Evolutionary conservation across 2,888 invertebrate genomes (phyloP).

Genomic region (Himalopsyche anomala): DNA sequence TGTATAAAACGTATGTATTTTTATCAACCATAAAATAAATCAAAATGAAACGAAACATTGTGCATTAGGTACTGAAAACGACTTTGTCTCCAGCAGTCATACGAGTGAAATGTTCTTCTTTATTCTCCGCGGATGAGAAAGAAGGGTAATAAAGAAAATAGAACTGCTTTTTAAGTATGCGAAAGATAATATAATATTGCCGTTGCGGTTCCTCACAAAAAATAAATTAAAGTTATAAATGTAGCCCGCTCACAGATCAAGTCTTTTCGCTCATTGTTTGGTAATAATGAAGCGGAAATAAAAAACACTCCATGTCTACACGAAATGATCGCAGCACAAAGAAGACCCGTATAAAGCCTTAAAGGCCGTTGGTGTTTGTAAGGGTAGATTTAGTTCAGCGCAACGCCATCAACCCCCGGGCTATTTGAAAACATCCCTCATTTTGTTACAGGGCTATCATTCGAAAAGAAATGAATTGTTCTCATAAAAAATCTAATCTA

Average conservation of each 20-base stretch:
- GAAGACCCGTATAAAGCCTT: constrained; percentile 35
- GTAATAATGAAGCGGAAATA: constrained; percentile 33
- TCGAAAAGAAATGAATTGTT: constrained; percentile 40
- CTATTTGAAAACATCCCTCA: constrained; percentile 32
- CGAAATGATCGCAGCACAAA: constrained; percentile 35
- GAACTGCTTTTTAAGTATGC: no score
- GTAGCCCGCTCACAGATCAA: not conserved
- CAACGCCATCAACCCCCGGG: constrained; percentile 34
- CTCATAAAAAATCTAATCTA: constrained; percentile 42
- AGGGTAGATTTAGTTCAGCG: constrained; percentile 38
- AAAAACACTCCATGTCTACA: constrained; percentile 19
- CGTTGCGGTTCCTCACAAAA: not conserved
- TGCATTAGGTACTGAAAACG: no score
- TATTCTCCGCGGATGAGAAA: no score
- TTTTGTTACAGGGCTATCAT: constrained; percentile 35
- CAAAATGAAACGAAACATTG: no score
- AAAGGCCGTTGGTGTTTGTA: constrained; percentile 31
- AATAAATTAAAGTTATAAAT: constrained; percentile 13
- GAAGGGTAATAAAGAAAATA: no score
- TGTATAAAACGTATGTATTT: no score
- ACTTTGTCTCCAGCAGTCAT: no score
- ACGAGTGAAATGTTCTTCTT: no score
- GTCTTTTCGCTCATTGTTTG: constrained; percentile 6
- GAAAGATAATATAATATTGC: no score
- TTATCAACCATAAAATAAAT: no score